Base-by-base conservation (phyloP, 1,140 invertebrate species). In the Diorhabda elongata region DNA sequence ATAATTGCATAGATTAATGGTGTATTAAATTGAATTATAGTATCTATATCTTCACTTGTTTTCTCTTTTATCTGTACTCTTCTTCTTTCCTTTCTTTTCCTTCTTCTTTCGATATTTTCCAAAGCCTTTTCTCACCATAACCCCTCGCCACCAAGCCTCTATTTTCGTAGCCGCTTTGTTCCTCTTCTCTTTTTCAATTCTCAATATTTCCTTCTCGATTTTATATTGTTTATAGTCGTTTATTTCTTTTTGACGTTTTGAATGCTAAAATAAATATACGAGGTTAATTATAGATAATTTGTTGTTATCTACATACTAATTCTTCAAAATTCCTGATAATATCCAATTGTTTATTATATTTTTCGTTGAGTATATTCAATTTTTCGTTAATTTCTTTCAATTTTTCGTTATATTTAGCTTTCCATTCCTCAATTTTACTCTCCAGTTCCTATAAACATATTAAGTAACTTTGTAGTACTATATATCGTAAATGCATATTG, bases 111-210 rank as follows among this genome's bases (percentile, higher is more conserved):
- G 83, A 78, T 86, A 89, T 42, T 84, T 84, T 42, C 88, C 88
- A 44, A 90, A 79, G 66, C 86, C 86, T 67, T 85, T 81, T 8
- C 89, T 84, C 26, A 90, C 88, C 88, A 90, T 89, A 8, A 87
- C 78, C 8, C 88, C 88, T 66, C 88, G 83, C 89, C 89, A 91
- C 86, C 88, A 91, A 0, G 90, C 85, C 79, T 88, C 87, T 63
- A 90, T 88, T 72, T 67, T 76, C 5, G 74, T 79, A 11, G 78
- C 78, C 42, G 69, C 70, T 62, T 43, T 58, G 44, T 71, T 74
- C 64, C 61, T 71, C 59, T 58, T 67, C 58, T 67, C 11, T 59
- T 72, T 58, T 64, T 72, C 67, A 60, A 70, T 60, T 47, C 71
- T 65, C 71, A 74, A 68, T 52, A 69, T 67, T 58, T 75, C 71